These are phyloP conservation scores for Dolichotis patagonum DNA, from an alignment of 2,113 vertebrate genomes.

Conservation along the genomic window DNA sequence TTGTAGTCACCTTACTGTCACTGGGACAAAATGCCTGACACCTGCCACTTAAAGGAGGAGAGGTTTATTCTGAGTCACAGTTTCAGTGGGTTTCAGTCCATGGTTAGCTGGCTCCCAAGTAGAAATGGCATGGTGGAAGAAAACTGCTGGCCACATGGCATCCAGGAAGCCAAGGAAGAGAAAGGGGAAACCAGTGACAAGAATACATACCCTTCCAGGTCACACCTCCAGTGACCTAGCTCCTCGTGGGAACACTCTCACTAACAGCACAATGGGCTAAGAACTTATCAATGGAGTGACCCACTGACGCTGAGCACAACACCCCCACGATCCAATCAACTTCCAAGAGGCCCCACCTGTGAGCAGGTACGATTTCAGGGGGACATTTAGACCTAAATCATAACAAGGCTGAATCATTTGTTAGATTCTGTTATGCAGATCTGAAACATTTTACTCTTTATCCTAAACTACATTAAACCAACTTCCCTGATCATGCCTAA, in stretches of 20 bases:
- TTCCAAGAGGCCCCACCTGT: not conserved
- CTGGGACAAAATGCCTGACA: too few relatives aligned
- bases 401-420: not conserved
- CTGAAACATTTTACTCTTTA: not conserved
- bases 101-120: not conserved
- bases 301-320: not conserved
- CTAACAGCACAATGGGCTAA: not conserved
- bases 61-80: not conserved
- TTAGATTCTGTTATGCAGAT: not conserved
- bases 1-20: not conserved
- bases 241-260: not conserved
- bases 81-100: not conserved
- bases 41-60: too few relatives aligned
- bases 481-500: not conserved
- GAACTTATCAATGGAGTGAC: not conserved
- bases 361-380: not conserved
- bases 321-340: not conserved
- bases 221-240: not conserved
- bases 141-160: not conserved
- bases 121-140: not conserved
- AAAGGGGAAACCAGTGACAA: not conserved
- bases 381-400: not conserved
- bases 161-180: not conserved
- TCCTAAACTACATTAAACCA: not conserved
- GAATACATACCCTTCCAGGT: not conserved